These are phyloP conservation scores for Amphipyra tragopoginis DNA, from an alignment of 2,888 invertebrate genomes.

Conservation along the genomic window DNA sequence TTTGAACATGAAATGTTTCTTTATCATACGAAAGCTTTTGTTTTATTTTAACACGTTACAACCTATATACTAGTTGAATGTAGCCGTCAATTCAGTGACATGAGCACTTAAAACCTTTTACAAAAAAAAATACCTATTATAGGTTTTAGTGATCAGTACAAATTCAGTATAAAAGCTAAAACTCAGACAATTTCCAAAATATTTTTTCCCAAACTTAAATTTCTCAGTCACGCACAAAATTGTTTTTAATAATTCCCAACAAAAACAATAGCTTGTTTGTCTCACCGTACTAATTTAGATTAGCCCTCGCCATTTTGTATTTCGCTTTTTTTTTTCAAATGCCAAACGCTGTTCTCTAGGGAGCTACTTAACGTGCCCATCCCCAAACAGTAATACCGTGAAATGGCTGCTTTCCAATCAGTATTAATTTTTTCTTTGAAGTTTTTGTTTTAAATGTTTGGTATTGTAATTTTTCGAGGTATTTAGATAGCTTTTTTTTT, in stretches of 20 bases:
- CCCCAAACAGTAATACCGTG: constrained; percentile 66
- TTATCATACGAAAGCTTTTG: no score
- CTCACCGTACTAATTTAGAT: constrained; percentile 83
- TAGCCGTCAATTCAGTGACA: no score
- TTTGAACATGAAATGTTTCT: no score
- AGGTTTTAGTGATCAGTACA: no score
- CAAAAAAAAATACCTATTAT: no score
- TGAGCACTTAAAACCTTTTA: no score
- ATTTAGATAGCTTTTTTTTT: no score
- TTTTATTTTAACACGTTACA: no score
- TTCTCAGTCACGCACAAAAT: background rate
- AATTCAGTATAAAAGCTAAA: background rate
- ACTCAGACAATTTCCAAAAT: background rate
- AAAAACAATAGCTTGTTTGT: constrained; percentile 54
- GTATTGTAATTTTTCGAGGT: background rate
- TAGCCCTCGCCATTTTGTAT: constrained; percentile 78
- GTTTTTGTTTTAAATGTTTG: constrained; percentile 9
- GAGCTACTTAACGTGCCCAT: constrained; percentile 72
- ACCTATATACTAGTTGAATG: no score
- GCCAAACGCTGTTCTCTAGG: constrained; percentile 76
- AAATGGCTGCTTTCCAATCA: constrained; percentile 67
- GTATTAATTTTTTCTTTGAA: constrained; percentile 52
- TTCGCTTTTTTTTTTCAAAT: constrained; percentile 81
- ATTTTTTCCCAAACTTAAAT: background rate
- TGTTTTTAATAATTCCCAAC: constrained; percentile 10